Percentiles rank a stretch among this genome's conserved stretches.
Conservation (phyloP, 92 coral and sea anemone species). For the Bergia puertoricense region DNA sequence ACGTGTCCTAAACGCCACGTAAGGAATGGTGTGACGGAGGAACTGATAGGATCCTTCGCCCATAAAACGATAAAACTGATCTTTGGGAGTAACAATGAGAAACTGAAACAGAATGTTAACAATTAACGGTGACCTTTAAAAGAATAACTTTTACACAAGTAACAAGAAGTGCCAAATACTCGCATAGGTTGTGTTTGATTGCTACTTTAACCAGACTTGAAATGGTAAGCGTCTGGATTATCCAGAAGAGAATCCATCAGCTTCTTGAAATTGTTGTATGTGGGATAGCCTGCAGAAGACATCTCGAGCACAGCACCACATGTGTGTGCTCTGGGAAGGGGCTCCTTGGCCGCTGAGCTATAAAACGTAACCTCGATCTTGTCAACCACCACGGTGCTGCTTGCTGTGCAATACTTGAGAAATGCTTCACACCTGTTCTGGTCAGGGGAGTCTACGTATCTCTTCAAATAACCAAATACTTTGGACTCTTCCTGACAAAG, state of each 20-base stretch:
- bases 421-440: constrained; percentile 30
- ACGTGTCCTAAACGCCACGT: too few relatives aligned
- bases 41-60: too few relatives aligned
- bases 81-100: too few relatives aligned
- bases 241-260: constrained; percentile 35
- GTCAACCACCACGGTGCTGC: constrained; percentile 11
- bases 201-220: too few relatives aligned
- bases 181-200: too few relatives aligned
- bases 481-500: constrained; percentile 21
- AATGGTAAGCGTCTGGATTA: neutral
- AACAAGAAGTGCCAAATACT: too few relatives aligned
- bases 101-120: too few relatives aligned
- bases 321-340: constrained; percentile 45
- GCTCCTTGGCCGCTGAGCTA: constrained; percentile 28
- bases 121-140: too few relatives aligned
- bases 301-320: constrained; percentile 49
- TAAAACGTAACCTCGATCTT: constrained; percentile 17
- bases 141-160: too few relatives aligned
- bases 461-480: constrained; percentile 8
- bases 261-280: neutral
- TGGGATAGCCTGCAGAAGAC: constrained; percentile 36
- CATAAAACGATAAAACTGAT: too few relatives aligned
- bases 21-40: too few relatives aligned
- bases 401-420: constrained; percentile 38
- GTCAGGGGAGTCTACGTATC: constrained; percentile 9